phyloP scores from a whole-genome alignment of 1,140 invertebrate genomes.

The Drosophila seguyi region DNA sequence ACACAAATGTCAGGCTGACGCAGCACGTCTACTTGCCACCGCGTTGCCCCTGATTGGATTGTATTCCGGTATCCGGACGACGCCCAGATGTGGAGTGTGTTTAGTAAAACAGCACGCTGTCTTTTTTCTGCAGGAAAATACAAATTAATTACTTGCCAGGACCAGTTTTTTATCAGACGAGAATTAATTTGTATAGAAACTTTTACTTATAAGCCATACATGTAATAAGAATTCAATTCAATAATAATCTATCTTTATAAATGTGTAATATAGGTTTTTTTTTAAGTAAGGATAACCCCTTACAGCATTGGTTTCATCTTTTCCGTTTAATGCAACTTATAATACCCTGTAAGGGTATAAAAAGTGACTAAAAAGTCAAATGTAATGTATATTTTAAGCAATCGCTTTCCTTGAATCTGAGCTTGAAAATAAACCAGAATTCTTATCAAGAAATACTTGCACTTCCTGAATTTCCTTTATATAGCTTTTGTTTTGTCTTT shows the following conservation, averaged over 20 bases:
- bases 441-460: background rate
- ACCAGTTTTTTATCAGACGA: background rate
- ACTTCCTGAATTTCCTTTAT: background rate
- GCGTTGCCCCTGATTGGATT: background rate
- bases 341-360: too few relatives aligned
- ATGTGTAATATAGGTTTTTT: too few relatives aligned
- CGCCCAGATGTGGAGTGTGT: background rate
- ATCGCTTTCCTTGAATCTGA: background rate
- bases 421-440: background rate
- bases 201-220: background rate
- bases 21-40: constrained; percentile 83
- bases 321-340: too few relatives aligned
- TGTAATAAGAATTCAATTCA: background rate
- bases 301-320: too few relatives aligned
- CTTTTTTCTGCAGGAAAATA: background rate
- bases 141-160: background rate
- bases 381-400: background rate
- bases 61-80: background rate
- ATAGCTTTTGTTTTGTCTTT: constrained; percentile 5
- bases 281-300: too few relatives aligned
- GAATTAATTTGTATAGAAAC: background rate
- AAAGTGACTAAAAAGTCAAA: too few relatives aligned
- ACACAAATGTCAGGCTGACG: constrained; percentile 25
- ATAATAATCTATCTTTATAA: too few relatives aligned
- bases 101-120: background rate